Evolutionary conservation across 1,140 invertebrate genomes (phyloP), one percentile per base, ranked within the genome.

Genomic region (Drosophila kepulauana): DNA sequence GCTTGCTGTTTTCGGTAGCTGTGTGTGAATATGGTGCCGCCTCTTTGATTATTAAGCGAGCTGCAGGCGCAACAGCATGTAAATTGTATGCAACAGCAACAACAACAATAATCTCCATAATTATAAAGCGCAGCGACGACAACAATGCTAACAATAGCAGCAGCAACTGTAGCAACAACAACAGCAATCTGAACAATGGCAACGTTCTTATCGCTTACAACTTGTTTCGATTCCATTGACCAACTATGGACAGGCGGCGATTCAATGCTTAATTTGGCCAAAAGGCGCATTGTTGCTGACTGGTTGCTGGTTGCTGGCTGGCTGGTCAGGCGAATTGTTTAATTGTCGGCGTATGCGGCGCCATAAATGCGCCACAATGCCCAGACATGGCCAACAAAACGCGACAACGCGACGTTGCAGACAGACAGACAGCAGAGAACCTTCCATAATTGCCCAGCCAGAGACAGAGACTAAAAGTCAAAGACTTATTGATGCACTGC

Each of bases 211-310:
- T 87, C 84, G 84, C 84, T 80, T 72, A 81, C 85, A 89, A 88
- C 84, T 88, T 88, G 84, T 88, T 89, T 78, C 84, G 81, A 89
- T 89, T 88, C 79, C 85, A 79, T 85, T 88, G 85, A 81, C 84
- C 84, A 88, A 81, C 69, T 84, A 89, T 89, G 85, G 84, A 48
- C 78, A 89, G 52, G 59, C 75, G 52, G 62, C 48, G 52, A 25
- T 57, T 33, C 28, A 56, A 43, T 41, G 75, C 84, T 78, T 84
- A 84, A 88, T 88, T 88, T 88, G 84, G 84, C 84, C 84, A 88
- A 57, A 46, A 71, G 65, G 52, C 66, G 77, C 84, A 82, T 88
- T 85, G 82, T 86, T 81, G 74, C 62, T 80, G 69, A 7, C 35
- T 20, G 25, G 51, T 51, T 43, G 41, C 28, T 64, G 67, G 67